These are phyloP conservation scores for Sebastes minor DNA, from an alignment of 2,797 vertebrate genomes.

Conservation along the genomic window DNA sequence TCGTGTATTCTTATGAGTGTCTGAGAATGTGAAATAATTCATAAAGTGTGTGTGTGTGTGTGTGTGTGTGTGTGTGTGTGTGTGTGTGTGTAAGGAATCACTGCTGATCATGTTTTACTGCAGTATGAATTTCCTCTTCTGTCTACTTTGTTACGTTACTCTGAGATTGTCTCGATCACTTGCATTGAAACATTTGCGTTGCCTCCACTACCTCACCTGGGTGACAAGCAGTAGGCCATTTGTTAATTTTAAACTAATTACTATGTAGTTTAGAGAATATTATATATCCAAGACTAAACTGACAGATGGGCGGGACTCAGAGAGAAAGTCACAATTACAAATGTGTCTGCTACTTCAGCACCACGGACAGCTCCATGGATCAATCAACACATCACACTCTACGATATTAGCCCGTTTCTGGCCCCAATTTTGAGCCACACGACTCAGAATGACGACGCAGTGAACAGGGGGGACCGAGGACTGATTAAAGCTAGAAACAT, in stretches of 20 bases:
- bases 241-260: too few relatives aligned
- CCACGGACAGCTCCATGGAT: background rate
- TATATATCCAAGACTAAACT: too few relatives aligned
- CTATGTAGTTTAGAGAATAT: too few relatives aligned
- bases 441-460: too few relatives aligned
- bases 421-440: fast-evolving
- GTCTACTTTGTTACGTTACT: background rate
- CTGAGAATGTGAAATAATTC: background rate
- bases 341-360: background rate
- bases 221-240: fast-evolving
- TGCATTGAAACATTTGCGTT: background rate
- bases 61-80: background rate
- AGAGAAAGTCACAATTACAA: too few relatives aligned
- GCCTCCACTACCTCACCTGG: background rate
- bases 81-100: background rate
- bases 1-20: background rate
- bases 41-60: background rate
- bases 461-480: too few relatives aligned
- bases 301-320: too few relatives aligned
- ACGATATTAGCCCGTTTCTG: too few relatives aligned
- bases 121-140: background rate
- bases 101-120: background rate
- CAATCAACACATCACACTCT: background rate
- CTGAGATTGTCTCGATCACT: background rate
- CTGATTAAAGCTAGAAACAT: too few relatives aligned